Evolutionary conservation across 2,113 vertebrate genomes (phyloP), one percentile per base, ranked within the genome.

Genomic region (Urocynchramus pylzowi): DNA sequence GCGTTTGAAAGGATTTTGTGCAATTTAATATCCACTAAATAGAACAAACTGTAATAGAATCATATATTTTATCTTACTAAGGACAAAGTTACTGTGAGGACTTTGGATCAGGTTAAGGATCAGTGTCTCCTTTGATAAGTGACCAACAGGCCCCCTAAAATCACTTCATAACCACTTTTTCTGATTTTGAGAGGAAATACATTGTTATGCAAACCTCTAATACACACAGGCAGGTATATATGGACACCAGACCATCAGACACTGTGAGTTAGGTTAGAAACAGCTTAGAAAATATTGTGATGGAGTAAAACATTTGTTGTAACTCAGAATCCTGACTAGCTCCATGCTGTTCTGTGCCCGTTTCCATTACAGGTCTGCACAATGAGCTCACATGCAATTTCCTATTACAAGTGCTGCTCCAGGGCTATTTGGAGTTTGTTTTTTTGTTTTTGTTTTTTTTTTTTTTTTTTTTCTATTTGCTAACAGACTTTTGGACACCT

Each of bases 261-360:
- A 19, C 22, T 21, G 15, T 31, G 56, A 39, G 12, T 30, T 83
- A 39, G 16, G 15, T 60, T 64, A 88, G 70, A 68, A 52, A 20
- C 22, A 67, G 24, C 30, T 84, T 44, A 89, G 64, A 44, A 95
- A 81, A 82, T 28, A 67, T 11, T 14, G 16, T 31, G 42, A 53
- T 50, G 39, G 39, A 63, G 26, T 83, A 90, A 78, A 83, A 37
- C 6, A 42, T 31, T 53, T 70, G 39, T 15, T 84, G 11, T 69
- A 60, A 16, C 30, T 42, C 64, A 44, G n/a, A 82, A 54, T 74
- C n/a, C 42, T 31, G 17, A 37, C 42, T 35, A 61, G 26, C 31
- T 82, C 28, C 0, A 2, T 31, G 52, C 47, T 63, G 22, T 17
- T 39, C 31, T 37, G 16, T 39, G 8, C 60, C 19, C 0, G 0